Base-by-base conservation (phyloP, 2,113 vertebrate species). In the Mormyrus lacerda region DNA sequence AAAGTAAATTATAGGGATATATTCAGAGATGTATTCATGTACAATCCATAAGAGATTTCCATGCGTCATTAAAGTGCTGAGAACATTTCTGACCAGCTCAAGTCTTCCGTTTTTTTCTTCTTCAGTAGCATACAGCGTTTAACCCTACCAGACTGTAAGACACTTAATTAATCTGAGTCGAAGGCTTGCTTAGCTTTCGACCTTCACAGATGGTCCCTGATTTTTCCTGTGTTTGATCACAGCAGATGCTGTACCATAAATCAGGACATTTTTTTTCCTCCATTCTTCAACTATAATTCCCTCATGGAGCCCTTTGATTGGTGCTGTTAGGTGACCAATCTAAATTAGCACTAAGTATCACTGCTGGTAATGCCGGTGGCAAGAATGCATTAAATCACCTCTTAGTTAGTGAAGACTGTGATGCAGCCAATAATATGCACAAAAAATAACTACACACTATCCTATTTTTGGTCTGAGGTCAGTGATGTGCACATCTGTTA, bases 1-100 rank as follows among this genome's bases (percentile, higher is more conserved):
- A 85, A 45, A 89, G 79, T 17, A 89, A 89, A 91, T 91, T 69
- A 51, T 10, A 87, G 51, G 11, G 27, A 89, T 87, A 45, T 51
- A 85, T 65, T 84, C 76, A 79, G 47, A 19, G 35, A 89, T 87
- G 27, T 42, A 88, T 83, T 85, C 79, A 55, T 53, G 73, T 44
- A 83, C n/a, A 48, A 55, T 45, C 27, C 17, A n/a, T 87, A 35
- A 5, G 19, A 87, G 31, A 48, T 53, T 87, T 19, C 50, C 27
- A 48, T 53, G 85, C n/a, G 19, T 53, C 15, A 53, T 35, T 87
- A 87, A 87, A 35, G 10, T 47, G 24, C 19, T 47, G 45, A 85
- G 11, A 31, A 47, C 8, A 48, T 85, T 50, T n/a, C 83, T 47
- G 83, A 15, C 83, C 83, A 47, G 45, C 24, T 45, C 24, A 53